phyloP scores from a whole-genome alignment of 2,797 vertebrate genomes.

The Acrossocheilus fasciatus region DNA sequence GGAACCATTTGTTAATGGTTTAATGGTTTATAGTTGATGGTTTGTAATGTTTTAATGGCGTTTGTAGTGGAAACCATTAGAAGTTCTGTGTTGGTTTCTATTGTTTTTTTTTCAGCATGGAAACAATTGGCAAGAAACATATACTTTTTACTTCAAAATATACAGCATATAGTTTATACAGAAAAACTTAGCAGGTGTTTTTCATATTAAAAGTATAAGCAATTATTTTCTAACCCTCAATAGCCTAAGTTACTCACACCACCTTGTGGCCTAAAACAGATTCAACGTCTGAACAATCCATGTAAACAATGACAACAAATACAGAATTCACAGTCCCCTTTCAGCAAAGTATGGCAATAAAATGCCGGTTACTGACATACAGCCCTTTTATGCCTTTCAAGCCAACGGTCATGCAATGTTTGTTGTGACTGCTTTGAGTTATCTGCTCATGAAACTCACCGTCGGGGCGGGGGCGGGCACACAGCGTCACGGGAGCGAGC shows the following conservation, averaged over 20 bases:
- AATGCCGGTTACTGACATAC: neutral
- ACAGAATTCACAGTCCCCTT: neutral
- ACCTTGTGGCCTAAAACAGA: slow-evolving; percentile 5
- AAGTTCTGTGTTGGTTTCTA: neutral
- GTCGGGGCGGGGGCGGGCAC: neutral
- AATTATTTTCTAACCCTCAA: neutral
- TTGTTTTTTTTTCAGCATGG: neutral
- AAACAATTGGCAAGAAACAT: neutral
- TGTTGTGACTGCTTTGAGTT: neutral
- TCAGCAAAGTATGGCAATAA: neutral
- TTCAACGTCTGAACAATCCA: neutral
- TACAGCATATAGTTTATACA: neutral
- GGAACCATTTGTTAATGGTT: neutral
- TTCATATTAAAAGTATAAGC: neutral
- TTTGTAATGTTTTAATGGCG: neutral
- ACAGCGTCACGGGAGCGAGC: slow-evolving; percentile 16
- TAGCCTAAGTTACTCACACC: neutral
- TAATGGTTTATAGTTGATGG: neutral
- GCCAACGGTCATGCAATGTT: too few species aligned
- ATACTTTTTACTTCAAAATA: neutral
- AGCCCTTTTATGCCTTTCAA: too few species aligned
- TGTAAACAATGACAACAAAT: neutral
- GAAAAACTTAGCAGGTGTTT: too few species aligned
- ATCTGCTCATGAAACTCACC: neutral
- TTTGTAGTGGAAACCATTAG: neutral